Percentiles rank a stretch among this genome's conserved stretches.
phyloP scores from a whole-genome alignment of 2,888 invertebrate species.

The Autographa gamma region DNA sequence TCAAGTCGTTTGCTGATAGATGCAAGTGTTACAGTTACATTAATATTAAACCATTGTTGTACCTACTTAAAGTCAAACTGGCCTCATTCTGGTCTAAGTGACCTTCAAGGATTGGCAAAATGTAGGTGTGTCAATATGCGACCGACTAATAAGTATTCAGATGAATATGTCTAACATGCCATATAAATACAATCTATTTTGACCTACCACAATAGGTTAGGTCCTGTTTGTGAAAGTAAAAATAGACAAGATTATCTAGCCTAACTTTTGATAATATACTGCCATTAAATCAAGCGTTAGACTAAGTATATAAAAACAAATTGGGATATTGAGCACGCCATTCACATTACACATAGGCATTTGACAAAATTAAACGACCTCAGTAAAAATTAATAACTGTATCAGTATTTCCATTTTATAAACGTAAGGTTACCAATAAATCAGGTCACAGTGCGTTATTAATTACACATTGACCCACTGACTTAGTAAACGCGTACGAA shows the following conservation, averaged over 20 bases:
- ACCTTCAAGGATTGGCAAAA: neutral
- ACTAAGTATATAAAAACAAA: too few species aligned
- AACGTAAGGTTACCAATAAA: slow-evolving; percentile 40
- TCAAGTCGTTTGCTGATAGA: too few species aligned
- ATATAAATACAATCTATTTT: neutral
- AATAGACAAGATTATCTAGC: neutral
- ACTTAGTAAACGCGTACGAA: slow-evolving; percentile 52
- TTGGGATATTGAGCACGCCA: neutral
- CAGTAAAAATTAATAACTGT: slow-evolving; percentile 39
- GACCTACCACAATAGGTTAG: neutral
- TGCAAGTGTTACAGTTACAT: too few species aligned
- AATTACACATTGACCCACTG: slow-evolving; percentile 58
- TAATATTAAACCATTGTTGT: neutral
- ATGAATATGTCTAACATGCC: neutral
- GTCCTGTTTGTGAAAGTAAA: neutral
- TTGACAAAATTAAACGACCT: slow-evolving; percentile 40
- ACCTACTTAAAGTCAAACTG: neutral
- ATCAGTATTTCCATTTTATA: slow-evolving; percentile 16
- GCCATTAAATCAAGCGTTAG: too few species aligned
- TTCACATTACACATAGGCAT: neutral
- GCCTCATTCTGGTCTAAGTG: neutral
- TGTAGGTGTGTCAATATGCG: neutral
- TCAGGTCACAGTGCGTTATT: slow-evolving; percentile 36
- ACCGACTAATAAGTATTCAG: neutral
- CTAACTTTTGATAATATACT: too few species aligned